phyloP scores from a whole-genome alignment of 1,140 invertebrate species.

The Hylyphantes graminicola region DNA sequence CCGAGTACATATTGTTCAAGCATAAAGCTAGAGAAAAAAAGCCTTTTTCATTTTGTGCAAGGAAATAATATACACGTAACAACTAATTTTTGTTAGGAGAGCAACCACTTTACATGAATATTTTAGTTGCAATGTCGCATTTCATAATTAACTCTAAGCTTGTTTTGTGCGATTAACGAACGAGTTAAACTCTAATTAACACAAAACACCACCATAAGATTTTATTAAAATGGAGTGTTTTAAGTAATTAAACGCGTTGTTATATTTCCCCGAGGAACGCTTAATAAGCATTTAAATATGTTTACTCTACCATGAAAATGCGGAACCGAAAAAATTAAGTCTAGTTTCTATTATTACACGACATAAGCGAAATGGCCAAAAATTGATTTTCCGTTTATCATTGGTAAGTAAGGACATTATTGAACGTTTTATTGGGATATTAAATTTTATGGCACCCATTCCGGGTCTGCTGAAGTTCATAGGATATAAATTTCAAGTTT shows the following conservation, averaged over 20 bases:
- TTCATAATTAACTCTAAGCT: constrained; percentile 25
- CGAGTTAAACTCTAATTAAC: constrained; percentile 27
- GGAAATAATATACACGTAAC: no score
- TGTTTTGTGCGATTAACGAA: constrained; percentile 21
- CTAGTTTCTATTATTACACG: constrained; percentile 4
- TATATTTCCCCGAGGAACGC: constrained; percentile 4
- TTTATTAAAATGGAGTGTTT: constrained; percentile 13
- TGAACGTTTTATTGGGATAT: constrained; percentile 41
- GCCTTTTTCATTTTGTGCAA: no score
- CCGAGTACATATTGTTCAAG: no score
- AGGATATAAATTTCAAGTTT: no score
- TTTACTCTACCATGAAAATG: constrained; percentile 24
- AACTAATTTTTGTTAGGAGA: no score
- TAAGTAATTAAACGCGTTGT: constrained; percentile 31
- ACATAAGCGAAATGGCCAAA: constrained; percentile 16
- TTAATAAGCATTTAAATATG: constrained; percentile 45
- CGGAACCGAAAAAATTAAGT: constrained; percentile 18
- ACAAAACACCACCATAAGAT: constrained; percentile 20
- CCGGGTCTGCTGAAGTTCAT: no score
- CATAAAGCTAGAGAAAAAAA: no score
- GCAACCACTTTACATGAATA: background rate
- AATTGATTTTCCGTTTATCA: constrained; percentile 42
- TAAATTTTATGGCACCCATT: constrained; percentile 45
- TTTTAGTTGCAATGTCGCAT: background rate
- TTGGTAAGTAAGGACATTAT: constrained; percentile 26